A percentile compares a stretch with the other conserved stretches of the same genome.
These are phyloP conservation scores for Yoshiicerus persimilis DNA, from an alignment of 1,140 invertebrate genomes.

Conservation along the genomic window DNA sequence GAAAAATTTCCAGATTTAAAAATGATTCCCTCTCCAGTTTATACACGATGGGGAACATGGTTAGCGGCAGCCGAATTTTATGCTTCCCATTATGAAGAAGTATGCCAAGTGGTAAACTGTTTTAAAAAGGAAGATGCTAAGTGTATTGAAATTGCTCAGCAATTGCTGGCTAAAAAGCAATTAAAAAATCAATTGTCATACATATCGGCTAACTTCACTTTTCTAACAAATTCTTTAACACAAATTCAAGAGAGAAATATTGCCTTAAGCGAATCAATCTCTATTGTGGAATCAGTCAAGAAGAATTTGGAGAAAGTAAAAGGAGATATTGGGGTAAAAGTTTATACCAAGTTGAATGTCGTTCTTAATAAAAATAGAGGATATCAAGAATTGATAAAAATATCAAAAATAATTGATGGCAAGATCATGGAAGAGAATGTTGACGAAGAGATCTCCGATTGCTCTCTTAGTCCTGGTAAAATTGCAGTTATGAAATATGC, in stretches of 20 bases:
- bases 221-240: neutral
- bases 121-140: neutral
- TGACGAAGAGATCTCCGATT: neutral
- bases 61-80: conserved; percentile 9
- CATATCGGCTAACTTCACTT: neutral
- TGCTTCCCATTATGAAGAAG: neutral
- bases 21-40: conserved; percentile 53
- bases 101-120: neutral
- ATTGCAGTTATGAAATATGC: neutral
- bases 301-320: neutral
- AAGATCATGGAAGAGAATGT: too few relatives aligned
- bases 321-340: neutral
- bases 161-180: neutral
- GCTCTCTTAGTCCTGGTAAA: neutral
- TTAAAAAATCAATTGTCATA: neutral
- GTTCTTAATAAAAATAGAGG: neutral
- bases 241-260: neutral
- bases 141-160: neutral
- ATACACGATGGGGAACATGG: conserved; percentile 56
- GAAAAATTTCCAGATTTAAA: conserved; percentile 50
- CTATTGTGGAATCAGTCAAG: neutral
- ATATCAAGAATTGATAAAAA: neutral
- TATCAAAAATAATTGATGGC: neutral
- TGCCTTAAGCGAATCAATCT: neutral
- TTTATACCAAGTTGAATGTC: neutral